Evolutionary conservation across 1,140 invertebrate genomes (phyloP).

Genomic region (Drosophila tani): DNA sequence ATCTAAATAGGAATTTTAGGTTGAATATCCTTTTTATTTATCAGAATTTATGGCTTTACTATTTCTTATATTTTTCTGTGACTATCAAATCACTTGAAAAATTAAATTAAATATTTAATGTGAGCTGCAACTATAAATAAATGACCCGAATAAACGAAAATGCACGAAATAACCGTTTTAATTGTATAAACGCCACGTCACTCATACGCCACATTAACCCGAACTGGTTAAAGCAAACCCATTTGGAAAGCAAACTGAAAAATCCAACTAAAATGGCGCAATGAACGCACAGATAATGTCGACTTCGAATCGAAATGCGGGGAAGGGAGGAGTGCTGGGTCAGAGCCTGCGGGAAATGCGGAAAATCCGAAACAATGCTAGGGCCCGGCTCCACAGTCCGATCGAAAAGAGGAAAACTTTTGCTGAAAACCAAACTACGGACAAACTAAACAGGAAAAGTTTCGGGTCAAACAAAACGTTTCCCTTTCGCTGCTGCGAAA

Average conservation of each 20-base stretch:
- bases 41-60: not conserved
- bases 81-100: not conserved
- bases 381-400: slow-evolving; percentile 5
- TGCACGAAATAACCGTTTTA: slow-evolving; percentile 42
- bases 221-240: slow-evolving; percentile 13
- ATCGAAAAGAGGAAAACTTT: slow-evolving; percentile 45
- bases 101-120: not conserved
- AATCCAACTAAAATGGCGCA: slow-evolving; percentile 31
- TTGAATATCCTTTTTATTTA: not conserved
- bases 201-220: slow-evolving; percentile 60
- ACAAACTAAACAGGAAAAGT: slow-evolving; percentile 59
- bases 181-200: slow-evolving; percentile 54
- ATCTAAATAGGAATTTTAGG: not conserved
- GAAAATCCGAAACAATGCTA: slow-evolving; percentile 49
- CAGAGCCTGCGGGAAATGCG: slow-evolving; percentile 8
- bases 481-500: slow-evolving; percentile 37
- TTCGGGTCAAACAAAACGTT: slow-evolving; percentile 43
- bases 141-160: slow-evolving; percentile 9
- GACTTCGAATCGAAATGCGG: slow-evolving; percentile 14
- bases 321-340: not conserved
- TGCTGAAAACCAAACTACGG: slow-evolving; percentile 52
- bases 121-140: slow-evolving; percentile 1
- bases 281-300: slow-evolving; percentile 35
- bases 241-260: slow-evolving; percentile 4
- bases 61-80: not conserved